These are phyloP conservation scores for Hemistola chrysoprasaria DNA, from an alignment of 2,888 invertebrate species.

Conservation along the genomic window DNA sequence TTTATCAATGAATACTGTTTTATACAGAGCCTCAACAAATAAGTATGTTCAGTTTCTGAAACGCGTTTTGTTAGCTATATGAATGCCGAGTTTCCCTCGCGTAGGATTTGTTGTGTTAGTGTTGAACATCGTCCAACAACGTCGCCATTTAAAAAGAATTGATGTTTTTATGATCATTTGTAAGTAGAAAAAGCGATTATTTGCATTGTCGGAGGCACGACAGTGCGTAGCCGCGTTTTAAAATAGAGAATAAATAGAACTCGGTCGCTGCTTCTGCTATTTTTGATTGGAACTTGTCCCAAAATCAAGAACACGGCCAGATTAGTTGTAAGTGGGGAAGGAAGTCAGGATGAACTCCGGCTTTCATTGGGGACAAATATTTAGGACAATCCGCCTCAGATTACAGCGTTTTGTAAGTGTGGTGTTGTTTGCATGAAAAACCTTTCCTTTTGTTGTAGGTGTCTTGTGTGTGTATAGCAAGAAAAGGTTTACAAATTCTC, in stretches of 20 bases:
- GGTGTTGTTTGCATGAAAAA: constrained; percentile 5
- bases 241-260: constrained; percentile 65
- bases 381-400: constrained; percentile 47
- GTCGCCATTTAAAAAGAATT: constrained; percentile 40
- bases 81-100: constrained; percentile 20
- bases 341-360: constrained; percentile 43
- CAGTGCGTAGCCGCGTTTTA: constrained; percentile 55
- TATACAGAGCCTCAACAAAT: constrained; percentile 6
- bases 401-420: constrained; percentile 39
- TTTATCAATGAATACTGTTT: too few species aligned
- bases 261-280: constrained; percentile 71
- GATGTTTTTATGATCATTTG: constrained; percentile 44
- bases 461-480: too few species aligned
- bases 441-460: constrained; percentile 5
- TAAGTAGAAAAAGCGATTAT: constrained; percentile 44
- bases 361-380: constrained; percentile 52
- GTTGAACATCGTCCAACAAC: constrained; percentile 51
- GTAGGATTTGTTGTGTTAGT: constrained; percentile 41
- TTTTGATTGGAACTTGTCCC: constrained; percentile 61
- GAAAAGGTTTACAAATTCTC: too few species aligned
- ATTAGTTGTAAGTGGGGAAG: constrained; percentile 37
- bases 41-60: constrained; percentile 7
- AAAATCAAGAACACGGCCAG: constrained; percentile 64
- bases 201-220: constrained; percentile 51
- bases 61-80: constrained; percentile 10